Conservation (phyloP, 1,140 invertebrate species). For the Temnothorax curvispinosus region DNA sequence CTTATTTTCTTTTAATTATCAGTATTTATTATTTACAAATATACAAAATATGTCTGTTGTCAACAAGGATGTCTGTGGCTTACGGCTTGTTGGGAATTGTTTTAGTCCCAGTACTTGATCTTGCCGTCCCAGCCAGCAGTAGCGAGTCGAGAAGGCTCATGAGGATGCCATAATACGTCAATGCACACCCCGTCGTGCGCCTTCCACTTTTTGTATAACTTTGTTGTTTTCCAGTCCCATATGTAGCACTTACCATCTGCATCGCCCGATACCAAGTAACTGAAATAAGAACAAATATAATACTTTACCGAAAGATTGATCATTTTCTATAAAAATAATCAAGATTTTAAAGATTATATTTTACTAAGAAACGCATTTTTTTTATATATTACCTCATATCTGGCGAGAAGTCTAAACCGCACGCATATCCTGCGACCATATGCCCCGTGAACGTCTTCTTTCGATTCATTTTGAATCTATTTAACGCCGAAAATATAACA, state of each 20-base stretch:
- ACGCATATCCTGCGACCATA: slow-evolving; percentile 99
- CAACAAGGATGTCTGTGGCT: not conserved
- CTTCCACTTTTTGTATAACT: slow-evolving; percentile 99
- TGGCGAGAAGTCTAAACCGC: slow-evolving; percentile 98
- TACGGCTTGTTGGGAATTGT: too few relatives aligned
- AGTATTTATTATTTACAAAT: slow-evolving; percentile 26
- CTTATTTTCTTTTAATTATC: not conserved
- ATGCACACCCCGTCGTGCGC: slow-evolving; percentile 99
- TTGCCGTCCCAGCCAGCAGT: slow-evolving; percentile 99
- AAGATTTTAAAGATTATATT: too few relatives aligned
- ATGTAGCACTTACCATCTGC: slow-evolving; percentile 99
- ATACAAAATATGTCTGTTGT: slow-evolving; percentile 8
- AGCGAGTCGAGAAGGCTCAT: slow-evolving; percentile 98
- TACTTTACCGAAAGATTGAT: not conserved
- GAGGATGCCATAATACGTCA: slow-evolving; percentile 98
- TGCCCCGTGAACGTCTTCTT: slow-evolving; percentile 99
- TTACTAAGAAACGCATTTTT: too few relatives aligned
- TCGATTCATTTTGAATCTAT: slow-evolving; percentile 98
- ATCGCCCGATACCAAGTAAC: slow-evolving; percentile 99
- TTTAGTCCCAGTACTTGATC: slow-evolving; percentile 99
- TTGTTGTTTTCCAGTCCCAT: slow-evolving; percentile 99
- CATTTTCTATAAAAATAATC: not conserved
- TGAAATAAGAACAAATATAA: slow-evolving; percentile 84
- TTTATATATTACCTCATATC: slow-evolving; percentile 94
- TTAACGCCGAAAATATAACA: slow-evolving; percentile 98